Evolutionary conservation across 2,113 vertebrate genomes (phyloP).

Genomic region (Sceloporus undulatus): DNA sequence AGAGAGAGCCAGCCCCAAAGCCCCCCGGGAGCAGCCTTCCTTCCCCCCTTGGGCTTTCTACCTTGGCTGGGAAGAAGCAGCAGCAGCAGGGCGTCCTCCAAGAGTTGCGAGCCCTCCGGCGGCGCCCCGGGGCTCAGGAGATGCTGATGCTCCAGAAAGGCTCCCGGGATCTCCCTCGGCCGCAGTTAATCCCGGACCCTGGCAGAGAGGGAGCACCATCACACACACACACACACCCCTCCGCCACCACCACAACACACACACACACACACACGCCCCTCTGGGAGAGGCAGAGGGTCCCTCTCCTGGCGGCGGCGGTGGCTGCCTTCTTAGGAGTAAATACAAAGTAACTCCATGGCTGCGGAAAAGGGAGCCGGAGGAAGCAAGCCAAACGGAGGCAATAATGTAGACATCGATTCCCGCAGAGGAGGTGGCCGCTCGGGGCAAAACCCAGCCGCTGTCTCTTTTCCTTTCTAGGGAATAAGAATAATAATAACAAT

Average conservation of each 20-base stretch:
- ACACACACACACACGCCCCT: slow-evolving; percentile 23
- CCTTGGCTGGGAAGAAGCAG: slow-evolving; percentile 66
- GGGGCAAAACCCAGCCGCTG: slow-evolving; percentile 73
- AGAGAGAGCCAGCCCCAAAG: background rate
- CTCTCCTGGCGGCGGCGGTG: no score
- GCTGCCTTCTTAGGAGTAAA: slow-evolving; percentile 61
- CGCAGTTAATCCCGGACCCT: slow-evolving; percentile 78
- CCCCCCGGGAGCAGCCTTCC: slow-evolving; percentile 8
- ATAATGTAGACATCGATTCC: slow-evolving; percentile 26
- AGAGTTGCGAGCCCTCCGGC: no score
- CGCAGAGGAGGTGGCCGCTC: slow-evolving; percentile 80
- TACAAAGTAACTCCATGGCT: slow-evolving; percentile 80
- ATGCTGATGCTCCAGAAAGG: slow-evolving; percentile 78
- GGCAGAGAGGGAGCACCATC: slow-evolving; percentile 62
- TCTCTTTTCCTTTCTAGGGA: slow-evolving; percentile 29
- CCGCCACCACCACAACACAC: slow-evolving; percentile 2
- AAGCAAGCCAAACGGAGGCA: slow-evolving; percentile 4
- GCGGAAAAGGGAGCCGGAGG: slow-evolving; percentile 6
- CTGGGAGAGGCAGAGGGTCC: slow-evolving; percentile 13
- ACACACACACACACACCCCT: slow-evolving; percentile 56
- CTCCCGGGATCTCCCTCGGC: slow-evolving; percentile 69
- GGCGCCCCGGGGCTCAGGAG: slow-evolving; percentile 70
- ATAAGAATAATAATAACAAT: no score
- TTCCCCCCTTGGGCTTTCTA: slow-evolving; percentile 59
- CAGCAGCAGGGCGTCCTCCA: slow-evolving; percentile 58